Evolutionary conservation across 2,113 vertebrate species (phyloP).

Genomic region (Ornithorhynchus anatinus): DNA sequence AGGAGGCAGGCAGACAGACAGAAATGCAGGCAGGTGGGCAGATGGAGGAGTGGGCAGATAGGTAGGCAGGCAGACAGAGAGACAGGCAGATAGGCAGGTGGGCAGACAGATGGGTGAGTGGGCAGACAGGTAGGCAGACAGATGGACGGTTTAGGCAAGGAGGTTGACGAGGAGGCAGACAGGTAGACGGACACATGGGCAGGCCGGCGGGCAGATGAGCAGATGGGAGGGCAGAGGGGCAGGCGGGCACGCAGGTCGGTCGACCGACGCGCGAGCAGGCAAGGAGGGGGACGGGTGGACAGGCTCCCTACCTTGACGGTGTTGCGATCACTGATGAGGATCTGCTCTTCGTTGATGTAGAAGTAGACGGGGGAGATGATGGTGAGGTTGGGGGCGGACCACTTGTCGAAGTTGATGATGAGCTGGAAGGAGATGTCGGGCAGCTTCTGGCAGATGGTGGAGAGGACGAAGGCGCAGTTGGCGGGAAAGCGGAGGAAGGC

Average conservation of each 20-base stretch:
- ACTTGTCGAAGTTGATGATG: slow-evolving; percentile 98
- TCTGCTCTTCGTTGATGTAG: slow-evolving; percentile 98
- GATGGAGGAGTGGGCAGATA: too few relatives aligned
- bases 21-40: too few relatives aligned
- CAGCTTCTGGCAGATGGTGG: slow-evolving; percentile 97
- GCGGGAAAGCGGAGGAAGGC: slow-evolving; percentile 94
- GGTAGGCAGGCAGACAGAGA: too few relatives aligned
- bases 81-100: too few relatives aligned
- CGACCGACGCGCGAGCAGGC: not conserved
- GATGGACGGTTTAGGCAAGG: too few relatives aligned
- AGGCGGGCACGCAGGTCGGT: not conserved
- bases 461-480: slow-evolving; percentile 95
- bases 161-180: too few relatives aligned
- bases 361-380: slow-evolving; percentile 95
- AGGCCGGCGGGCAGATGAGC: too few relatives aligned
- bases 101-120: too few relatives aligned
- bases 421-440: slow-evolving; percentile 97
- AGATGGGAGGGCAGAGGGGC: too few relatives aligned
- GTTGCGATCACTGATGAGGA: slow-evolving; percentile 89
- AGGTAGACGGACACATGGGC: too few relatives aligned
- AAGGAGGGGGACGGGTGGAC: not conserved
- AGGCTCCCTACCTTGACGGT: slow-evolving; percentile 82
- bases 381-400: slow-evolving; percentile 95
- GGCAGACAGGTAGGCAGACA: too few relatives aligned
- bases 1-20: too few relatives aligned